These are phyloP conservation scores for Lethrus apterus DNA, from an alignment of 1,140 invertebrate genomes.

Conservation along the genomic window DNA sequence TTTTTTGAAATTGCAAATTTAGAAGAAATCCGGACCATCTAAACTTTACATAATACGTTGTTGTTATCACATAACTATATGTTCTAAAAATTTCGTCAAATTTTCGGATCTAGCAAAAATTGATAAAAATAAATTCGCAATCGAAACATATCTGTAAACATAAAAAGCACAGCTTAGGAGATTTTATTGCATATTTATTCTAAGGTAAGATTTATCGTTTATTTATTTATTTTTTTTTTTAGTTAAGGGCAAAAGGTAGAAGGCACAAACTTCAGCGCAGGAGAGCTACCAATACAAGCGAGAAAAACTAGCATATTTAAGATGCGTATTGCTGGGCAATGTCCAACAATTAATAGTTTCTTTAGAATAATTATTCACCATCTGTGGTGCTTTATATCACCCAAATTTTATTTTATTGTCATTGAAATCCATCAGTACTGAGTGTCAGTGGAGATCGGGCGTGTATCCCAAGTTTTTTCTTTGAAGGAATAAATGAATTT, in stretches of 20 bases:
- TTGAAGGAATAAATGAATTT: slow-evolving; percentile 82
- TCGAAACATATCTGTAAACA: too few relatives aligned
- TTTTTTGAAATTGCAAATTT: too few relatives aligned
- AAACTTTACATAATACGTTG: too few relatives aligned
- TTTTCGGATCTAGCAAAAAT: too few relatives aligned
- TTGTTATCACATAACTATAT: too few relatives aligned
- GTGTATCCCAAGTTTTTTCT: slow-evolving; percentile 73
- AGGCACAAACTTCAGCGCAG: slow-evolving; percentile 14
- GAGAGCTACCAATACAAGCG: slow-evolving; percentile 9
- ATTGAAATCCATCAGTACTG: slow-evolving; percentile 7
- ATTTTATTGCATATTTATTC: too few relatives aligned
- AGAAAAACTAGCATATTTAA: slow-evolving; percentile 7
- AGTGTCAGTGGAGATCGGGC: slow-evolving; percentile 42
- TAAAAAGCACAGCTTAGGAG: too few relatives aligned
- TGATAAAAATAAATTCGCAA: too few relatives aligned
- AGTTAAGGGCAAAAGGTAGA: slow-evolving; percentile 9
- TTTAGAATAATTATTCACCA: slow-evolving; percentile 1
- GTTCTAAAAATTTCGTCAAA: too few relatives aligned
- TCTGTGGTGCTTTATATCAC: slow-evolving; percentile 10
- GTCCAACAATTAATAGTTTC: background rate
- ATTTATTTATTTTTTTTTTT: slow-evolving; percentile 5
- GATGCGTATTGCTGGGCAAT: background rate
- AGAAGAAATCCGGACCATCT: too few relatives aligned
- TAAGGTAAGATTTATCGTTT: too few relatives aligned
- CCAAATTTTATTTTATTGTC: slow-evolving; percentile 15